Evolutionary conservation across 2,888 invertebrate genomes (phyloP).

Genomic region (Neocrepidodera transversa): DNA sequence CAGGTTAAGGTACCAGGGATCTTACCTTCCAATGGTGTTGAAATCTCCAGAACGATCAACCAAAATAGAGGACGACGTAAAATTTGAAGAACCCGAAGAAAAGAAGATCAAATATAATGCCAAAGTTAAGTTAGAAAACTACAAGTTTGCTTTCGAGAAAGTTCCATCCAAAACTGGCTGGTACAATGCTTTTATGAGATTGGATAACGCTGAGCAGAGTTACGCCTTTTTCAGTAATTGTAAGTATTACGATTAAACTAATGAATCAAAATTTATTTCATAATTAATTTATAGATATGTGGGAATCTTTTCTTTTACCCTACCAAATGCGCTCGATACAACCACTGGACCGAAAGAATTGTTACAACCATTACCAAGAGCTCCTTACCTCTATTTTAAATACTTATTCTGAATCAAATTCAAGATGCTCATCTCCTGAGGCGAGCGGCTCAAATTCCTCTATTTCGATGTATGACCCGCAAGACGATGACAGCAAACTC

Average conservation of each 20-base stretch:
- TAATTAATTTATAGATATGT: constrained; percentile 61
- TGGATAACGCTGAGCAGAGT: constrained; percentile 74
- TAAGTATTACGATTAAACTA: constrained; percentile 52
- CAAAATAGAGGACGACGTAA: constrained; percentile 35
- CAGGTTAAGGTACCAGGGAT: constrained; percentile 59
- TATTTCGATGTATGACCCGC: constrained; percentile 37
- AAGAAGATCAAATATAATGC: constrained; percentile 48
- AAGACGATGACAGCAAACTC: constrained; percentile 53
- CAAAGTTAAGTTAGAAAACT: constrained; percentile 64
- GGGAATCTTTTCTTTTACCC: constrained; percentile 73
- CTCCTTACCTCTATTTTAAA: constrained; percentile 59
- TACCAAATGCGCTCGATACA: constrained; percentile 75
- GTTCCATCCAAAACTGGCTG: constrained; percentile 78
- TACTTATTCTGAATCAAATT: constrained; percentile 47
- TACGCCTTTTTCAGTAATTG: constrained; percentile 67
- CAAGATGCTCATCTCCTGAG: constrained; percentile 45
- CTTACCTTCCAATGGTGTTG: constrained; percentile 50
- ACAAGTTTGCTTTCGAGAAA: constrained; percentile 78
- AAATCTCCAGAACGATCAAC: constrained; percentile 46
- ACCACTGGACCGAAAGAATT: constrained; percentile 67
- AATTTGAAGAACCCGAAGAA: constrained; percentile 30
- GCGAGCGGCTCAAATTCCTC: constrained; percentile 41
- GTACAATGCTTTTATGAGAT: constrained; percentile 79
- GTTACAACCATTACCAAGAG: constrained; percentile 58
- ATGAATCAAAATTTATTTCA: neutral